A percentile compares a stretch with the other conserved stretches of the same genome.
phyloP scores from a whole-genome alignment of 2,113 vertebrate species.

The Progne subis region DNA sequence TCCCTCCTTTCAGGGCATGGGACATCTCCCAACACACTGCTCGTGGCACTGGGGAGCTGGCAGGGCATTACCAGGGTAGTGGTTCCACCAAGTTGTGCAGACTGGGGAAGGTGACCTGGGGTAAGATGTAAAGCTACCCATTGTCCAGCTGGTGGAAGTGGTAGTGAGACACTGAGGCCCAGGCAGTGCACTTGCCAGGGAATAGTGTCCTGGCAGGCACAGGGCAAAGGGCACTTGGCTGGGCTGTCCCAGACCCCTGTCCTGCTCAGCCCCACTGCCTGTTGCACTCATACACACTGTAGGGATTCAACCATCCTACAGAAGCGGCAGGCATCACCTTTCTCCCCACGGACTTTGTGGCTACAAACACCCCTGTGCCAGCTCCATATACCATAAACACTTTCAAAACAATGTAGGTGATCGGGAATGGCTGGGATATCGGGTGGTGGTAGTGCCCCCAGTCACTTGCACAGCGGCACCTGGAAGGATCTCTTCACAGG shows the following conservation, averaged over 20 bases:
- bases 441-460: accelerated
- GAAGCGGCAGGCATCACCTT: accelerated
- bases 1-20: background rate
- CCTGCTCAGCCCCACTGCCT: accelerated
- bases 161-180: constrained; percentile 80
- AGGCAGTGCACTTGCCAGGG: constrained; percentile 61
- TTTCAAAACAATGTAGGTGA: background rate
- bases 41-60: too few relatives aligned
- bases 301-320: accelerated
- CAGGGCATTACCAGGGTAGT: constrained; percentile 77
- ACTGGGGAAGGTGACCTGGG: constrained; percentile 80
- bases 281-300: accelerated
- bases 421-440: accelerated
- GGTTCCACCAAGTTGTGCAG: constrained; percentile 83
- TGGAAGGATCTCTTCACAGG: accelerated
- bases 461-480: accelerated
- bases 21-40: too few relatives aligned
- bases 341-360: accelerated
- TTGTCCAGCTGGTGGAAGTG: constrained; percentile 80
- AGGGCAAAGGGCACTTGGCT: accelerated
- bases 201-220: constrained; percentile 72
- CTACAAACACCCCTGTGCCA: background rate
- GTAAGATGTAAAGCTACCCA: constrained; percentile 84
- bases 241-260: background rate
- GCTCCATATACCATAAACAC: accelerated